phyloP scores from a whole-genome alignment of 2,888 invertebrate species.

The Sabatieria punctata region DNA sequence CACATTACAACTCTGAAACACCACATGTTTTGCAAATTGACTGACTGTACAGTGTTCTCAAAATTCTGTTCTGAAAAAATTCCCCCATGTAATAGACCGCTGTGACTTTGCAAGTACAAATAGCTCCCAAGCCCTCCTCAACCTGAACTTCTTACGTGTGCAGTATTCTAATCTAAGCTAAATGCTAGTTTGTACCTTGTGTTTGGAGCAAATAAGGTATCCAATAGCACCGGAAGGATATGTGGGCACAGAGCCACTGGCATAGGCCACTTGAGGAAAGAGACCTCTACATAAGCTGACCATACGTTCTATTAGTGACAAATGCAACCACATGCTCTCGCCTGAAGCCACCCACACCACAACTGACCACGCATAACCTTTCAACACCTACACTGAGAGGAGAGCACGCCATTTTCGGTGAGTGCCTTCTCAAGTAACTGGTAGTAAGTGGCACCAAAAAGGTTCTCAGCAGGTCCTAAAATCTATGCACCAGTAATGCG shows the following conservation, averaged over 20 bases:
- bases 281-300: conserved; percentile 53
- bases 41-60: no score
- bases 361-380: not conserved
- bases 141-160: no score
- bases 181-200: no score
- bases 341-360: conserved; percentile 34
- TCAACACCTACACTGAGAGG: conserved; percentile 52
- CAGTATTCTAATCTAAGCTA: no score
- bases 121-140: no score
- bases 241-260: conserved; percentile 66
- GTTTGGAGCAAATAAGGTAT: conserved; percentile 64
- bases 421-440: conserved; percentile 64
- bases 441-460: conserved; percentile 67
- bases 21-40: no score
- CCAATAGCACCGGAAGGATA: conserved; percentile 95
- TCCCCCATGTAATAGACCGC: no score
- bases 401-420: conserved; percentile 68
- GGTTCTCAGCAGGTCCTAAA: conserved; percentile 48
- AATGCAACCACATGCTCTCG: conserved; percentile 54
- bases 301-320: conserved; percentile 56
- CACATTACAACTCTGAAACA: no score
- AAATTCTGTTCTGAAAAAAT: no score
- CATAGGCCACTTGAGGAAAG: conserved; percentile 61
- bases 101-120: no score
- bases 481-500: not conserved